Evolutionary conservation across 2,797 vertebrate species (phyloP).

Genomic region (Toxotes lorentzi): DNA sequence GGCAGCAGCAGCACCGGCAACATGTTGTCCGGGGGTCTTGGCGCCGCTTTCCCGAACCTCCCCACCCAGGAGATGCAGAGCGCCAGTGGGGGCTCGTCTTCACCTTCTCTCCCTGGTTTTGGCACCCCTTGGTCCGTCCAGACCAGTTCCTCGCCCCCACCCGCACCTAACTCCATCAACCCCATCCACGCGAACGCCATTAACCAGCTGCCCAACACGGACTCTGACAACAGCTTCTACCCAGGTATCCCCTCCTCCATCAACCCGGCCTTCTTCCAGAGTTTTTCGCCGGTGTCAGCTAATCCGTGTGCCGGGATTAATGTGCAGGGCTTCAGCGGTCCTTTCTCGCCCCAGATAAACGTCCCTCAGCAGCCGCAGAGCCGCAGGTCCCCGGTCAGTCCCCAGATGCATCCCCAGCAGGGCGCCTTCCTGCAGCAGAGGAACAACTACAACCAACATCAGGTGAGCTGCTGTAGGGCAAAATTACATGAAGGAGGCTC

Average conservation of each 20-base stretch:
- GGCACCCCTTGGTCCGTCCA: conserved; percentile 97
- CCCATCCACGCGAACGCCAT: conserved; percentile 82
- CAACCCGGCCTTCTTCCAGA: conserved; percentile 96
- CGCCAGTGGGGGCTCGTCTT: conserved; percentile 86
- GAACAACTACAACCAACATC: conserved; percentile 97
- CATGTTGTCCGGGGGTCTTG: conserved; percentile 89
- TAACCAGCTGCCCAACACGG: conserved; percentile 87
- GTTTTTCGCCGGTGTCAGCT: conserved; percentile 91
- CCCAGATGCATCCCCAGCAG: conserved; percentile 93
- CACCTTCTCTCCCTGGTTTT: conserved; percentile 92
- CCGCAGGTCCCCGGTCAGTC: conserved; percentile 93
- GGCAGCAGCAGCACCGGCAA: conserved; percentile 83
- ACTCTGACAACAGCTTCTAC: conserved; percentile 93
- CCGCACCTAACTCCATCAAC: conserved; percentile 74
- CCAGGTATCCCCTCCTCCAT: conserved; percentile 93
- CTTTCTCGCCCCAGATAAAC: conserved; percentile 92
- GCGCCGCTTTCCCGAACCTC: conserved; percentile 90
- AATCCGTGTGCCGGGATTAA: conserved; percentile 91
- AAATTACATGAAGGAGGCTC: conserved; percentile 18
- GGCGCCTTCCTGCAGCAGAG: conserved; percentile 94
- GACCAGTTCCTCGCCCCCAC: conserved; percentile 93
- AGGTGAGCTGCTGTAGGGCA: conserved; percentile 83
- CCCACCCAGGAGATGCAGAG: conserved; percentile 90
- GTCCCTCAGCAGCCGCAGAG: conserved; percentile 90
- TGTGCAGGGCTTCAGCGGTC: conserved; percentile 89